Evolutionary conservation across 2,888 invertebrate genomes (phyloP).

Genomic region (Pyrgus malvae): DNA sequence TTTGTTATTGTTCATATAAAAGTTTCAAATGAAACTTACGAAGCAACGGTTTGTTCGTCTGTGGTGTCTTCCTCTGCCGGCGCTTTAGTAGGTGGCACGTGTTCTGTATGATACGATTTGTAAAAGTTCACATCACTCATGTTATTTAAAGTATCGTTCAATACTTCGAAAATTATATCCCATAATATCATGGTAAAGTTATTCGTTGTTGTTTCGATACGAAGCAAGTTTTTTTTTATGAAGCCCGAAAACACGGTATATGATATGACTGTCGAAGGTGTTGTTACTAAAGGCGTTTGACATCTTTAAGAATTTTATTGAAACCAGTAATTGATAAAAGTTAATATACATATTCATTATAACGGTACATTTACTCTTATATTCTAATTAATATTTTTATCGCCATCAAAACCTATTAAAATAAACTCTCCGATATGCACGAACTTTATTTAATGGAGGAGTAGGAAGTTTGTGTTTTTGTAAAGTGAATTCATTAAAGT

Average conservation of each 20-base stretch:
- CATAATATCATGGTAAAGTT: neutral
- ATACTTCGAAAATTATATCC: neutral
- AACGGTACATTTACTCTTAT: too few species aligned
- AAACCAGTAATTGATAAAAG: neutral
- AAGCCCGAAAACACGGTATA: neutral
- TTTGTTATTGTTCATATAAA: too few species aligned
- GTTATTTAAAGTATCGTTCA: neutral
- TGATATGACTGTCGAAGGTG: neutral
- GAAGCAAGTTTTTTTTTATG: neutral
- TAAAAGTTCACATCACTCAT: neutral
- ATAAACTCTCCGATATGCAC: too few species aligned
- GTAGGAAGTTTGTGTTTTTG: too few species aligned
- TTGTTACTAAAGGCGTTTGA: conserved; percentile 1
- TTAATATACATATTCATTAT: neutral
- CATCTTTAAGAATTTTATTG: neutral
- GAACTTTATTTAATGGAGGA: too few species aligned
- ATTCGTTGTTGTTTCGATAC: neutral
- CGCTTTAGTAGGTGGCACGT: neutral
- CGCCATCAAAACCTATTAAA: too few species aligned
- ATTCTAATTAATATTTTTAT: too few species aligned
- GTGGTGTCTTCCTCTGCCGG: neutral
- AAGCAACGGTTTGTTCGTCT: neutral
- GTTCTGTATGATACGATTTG: neutral
- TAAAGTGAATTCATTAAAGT: too few species aligned
- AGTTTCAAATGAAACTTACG: neutral